Percentiles rank a stretch among this genome's conserved stretches.
phyloP scores from a whole-genome alignment of 2,888 invertebrate genomes.

The Prenolepis imparis region DNA sequence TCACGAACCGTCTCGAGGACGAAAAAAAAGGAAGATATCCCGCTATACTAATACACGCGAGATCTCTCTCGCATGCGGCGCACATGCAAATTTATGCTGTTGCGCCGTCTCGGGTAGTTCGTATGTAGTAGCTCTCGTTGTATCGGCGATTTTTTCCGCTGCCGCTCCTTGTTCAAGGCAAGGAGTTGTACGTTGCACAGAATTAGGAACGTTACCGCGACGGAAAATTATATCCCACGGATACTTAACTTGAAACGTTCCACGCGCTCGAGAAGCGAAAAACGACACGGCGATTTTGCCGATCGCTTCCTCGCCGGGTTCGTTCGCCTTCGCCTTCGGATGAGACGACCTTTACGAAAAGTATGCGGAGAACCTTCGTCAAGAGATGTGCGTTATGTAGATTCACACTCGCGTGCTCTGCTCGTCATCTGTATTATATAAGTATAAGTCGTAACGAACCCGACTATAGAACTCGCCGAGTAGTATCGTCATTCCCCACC shows the following conservation, averaged over 20 bases:
- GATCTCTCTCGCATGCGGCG: conserved; percentile 40
- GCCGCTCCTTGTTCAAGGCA: conserved; percentile 30
- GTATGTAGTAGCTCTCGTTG: conserved; percentile 40
- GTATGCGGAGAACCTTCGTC: background rate
- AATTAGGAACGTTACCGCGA: conserved; percentile 46
- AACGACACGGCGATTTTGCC: conserved; percentile 38
- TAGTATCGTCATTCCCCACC: conserved; percentile 10
- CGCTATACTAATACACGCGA: conserved; percentile 54
- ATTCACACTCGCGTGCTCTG: background rate
- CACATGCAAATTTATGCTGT: conserved; percentile 64
- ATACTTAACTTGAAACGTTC: conserved; percentile 37
- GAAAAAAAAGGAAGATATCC: conserved; percentile 32
- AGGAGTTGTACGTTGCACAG: conserved; percentile 17
- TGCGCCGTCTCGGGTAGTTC: conserved; percentile 51
- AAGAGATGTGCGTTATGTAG: conserved; percentile 28
- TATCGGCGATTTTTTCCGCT: conserved; percentile 45
- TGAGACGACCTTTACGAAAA: conserved; percentile 31
- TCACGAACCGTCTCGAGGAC: conserved; percentile 47
- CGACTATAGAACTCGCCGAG: conserved; percentile 12
- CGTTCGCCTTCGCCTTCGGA: conserved; percentile 38
- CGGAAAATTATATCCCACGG: conserved; percentile 45
- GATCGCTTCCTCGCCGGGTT: conserved; percentile 38
- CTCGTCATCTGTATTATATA: conserved; percentile 36
- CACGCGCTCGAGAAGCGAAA: conserved; percentile 38
- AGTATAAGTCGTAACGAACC: conserved; percentile 46